These are phyloP conservation scores for Pachliopta kotzebuea DNA, from an alignment of 2,888 invertebrate species.

Conservation along the genomic window DNA sequence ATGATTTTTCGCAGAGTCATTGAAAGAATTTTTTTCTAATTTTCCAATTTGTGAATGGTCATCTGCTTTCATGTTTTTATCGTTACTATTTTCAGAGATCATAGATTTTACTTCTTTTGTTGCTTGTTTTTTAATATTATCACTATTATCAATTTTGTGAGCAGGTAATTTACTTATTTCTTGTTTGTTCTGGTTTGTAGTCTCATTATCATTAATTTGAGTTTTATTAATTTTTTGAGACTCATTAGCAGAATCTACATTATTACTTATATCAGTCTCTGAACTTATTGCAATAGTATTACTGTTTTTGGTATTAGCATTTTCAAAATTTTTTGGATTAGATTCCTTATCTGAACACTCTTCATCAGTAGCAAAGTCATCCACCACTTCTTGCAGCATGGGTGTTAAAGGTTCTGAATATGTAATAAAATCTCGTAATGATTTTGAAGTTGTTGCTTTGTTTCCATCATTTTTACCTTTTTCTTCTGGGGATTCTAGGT, in stretches of 20 bases:
- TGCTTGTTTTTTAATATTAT: slow-evolving; percentile 31
- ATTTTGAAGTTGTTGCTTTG: slow-evolving; percentile 37
- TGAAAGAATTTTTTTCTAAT: slow-evolving; percentile 17
- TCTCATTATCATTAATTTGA: slow-evolving; percentile 2
- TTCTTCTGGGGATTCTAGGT: slow-evolving; percentile 42
- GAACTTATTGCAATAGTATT: slow-evolving; percentile 31
- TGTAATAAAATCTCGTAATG: slow-evolving; percentile 55
- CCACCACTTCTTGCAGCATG: slow-evolving; percentile 55
- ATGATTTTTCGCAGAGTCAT: slow-evolving; percentile 29
- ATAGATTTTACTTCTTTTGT: slow-evolving; percentile 6
- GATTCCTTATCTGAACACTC: slow-evolving; percentile 48
- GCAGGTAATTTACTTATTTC: not conserved
- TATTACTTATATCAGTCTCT: slow-evolving; percentile 30
- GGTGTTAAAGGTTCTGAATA: slow-evolving; percentile 61
- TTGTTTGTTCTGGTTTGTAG: slow-evolving; percentile 8
- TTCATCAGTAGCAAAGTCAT: slow-evolving; percentile 62
- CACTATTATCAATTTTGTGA: slow-evolving; percentile 23
- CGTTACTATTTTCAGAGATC: slow-evolving; percentile 15
- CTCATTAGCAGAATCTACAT: not conserved
- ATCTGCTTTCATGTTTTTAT: slow-evolving; percentile 29
- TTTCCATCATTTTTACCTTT: slow-evolving; percentile 32
- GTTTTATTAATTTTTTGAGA: not conserved
- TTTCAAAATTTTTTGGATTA: slow-evolving; percentile 50
- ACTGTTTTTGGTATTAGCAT: slow-evolving; percentile 32
- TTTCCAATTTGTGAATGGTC: slow-evolving; percentile 29